Base-by-base conservation (phyloP, 2,113 vertebrate species). In the Myotis lucifugus region DNA sequence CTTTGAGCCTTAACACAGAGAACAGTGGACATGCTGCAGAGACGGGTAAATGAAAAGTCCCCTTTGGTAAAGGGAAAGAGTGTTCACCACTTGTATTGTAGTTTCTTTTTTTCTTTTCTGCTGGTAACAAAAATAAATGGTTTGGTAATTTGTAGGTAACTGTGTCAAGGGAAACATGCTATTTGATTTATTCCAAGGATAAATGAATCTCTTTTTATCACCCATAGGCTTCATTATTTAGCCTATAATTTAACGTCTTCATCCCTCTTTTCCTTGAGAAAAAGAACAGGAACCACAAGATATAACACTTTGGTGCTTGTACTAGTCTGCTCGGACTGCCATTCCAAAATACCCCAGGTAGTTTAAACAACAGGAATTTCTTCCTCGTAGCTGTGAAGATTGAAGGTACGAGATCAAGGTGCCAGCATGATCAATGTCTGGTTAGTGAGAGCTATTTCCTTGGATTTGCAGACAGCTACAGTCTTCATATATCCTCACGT, bases 121-220 rank as follows among this genome's bases (percentile, higher is more conserved):
- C 27, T 95, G 54, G 72, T 77, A 76, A 42, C 5, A 89, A 84
- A 89, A 93, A 59, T 6, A 82, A 92, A 67, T 37, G 3, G 15
- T 83, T 84, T 85, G 29, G 40, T 64, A 66, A 82, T 48, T 88
- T 61, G 13, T 82, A 48, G 40, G 42, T 83, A 81, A 79, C 14
- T 78, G 25, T 76, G 72, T 76, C 17, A 89, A 83, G 42, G 32
- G 59, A 93, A 91, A 61, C 32, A 81, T 54, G 17, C 19, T 83
- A 42, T 59, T 81, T 72, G 64, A 73, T 40, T 95, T 92, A 61
- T 64, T 84, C 17, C 46, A 56, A 74, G 52, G 54, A 77, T 67
- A 90, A 93, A 64, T 85, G 9, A 76, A 52, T 78, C 37, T 93
- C 69, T 87, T 85, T 54, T 87, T 85, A 76, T 79, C 18, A 77